Percentiles rank a stretch among this genome's conserved stretches.
Evolutionary conservation across 2,113 vertebrate species (phyloP).

Genomic region (Struthio camelus): DNA sequence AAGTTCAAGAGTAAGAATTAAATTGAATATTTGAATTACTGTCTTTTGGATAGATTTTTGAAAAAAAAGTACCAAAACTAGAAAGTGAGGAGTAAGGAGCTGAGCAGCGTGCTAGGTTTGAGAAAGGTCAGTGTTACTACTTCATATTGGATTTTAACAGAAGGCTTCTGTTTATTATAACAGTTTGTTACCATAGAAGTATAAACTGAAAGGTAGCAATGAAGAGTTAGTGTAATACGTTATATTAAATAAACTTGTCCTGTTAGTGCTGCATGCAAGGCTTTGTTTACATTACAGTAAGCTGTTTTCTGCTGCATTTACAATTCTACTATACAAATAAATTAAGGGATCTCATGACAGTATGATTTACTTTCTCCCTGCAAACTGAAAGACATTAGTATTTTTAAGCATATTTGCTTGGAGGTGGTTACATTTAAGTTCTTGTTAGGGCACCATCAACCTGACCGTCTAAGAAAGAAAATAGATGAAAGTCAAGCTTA

Average conservation of each 20-base stretch:
- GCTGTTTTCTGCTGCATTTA: conserved; percentile 76
- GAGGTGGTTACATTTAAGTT: conserved; percentile 5
- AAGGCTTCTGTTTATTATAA: conserved; percentile 73
- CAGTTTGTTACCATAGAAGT: conserved; percentile 78
- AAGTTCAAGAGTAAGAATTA: neutral
- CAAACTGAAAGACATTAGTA: conserved; percentile 34
- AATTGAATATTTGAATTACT: neutral
- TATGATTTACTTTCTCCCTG: conserved; percentile 35
- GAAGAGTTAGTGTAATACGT: conserved; percentile 72
- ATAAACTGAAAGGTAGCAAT: conserved; percentile 78
- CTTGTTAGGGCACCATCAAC: neutral
- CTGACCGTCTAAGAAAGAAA: conserved; percentile 18
- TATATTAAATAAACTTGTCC: conserved; percentile 78
- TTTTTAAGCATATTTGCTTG: conserved; percentile 44
- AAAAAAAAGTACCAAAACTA: neutral
- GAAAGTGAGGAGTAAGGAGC: neutral
- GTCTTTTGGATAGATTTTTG: neutral
- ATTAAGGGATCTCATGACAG: conserved; percentile 55
- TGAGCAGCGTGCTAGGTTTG: neutral
- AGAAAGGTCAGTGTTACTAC: conserved; percentile 20
- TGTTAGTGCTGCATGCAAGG: conserved; percentile 25
- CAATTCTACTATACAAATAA: conserved; percentile 72
- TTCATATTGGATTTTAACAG: conserved; percentile 66
- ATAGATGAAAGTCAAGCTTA: conserved; percentile 16
- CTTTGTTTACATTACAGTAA: conserved; percentile 77